Evolutionary conservation across 2,888 invertebrate species (phyloP), one percentile per base, ranked within the genome.

Genomic region (Drosophila flavopinicola): DNA sequence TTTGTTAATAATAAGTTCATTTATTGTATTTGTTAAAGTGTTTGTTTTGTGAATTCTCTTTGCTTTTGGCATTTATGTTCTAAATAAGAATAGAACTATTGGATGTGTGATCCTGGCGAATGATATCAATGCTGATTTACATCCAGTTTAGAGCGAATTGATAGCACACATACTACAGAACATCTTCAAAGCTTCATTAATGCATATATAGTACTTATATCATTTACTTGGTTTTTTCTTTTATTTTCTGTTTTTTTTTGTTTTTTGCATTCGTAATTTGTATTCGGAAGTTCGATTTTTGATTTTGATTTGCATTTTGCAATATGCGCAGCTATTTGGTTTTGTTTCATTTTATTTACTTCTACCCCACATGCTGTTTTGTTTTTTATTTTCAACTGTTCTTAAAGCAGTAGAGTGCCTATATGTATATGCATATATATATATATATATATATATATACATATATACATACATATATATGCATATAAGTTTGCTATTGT

Each of bases 201-300:
- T 63, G 29, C 33, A 9, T 27, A 32, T 59, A 44, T 27, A 27
- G n/a, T n/a, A n/a, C n/a, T n/a, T 3, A 10, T 23, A 38, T 15
- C 25, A 1, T 30, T 20, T 24, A 1, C 15, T 11, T 30, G 24
- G 6, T 13, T 9, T 1, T 17, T 9, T 35, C 9, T 48, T 10
- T 10, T 39, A 6, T 5, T 6, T 11, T 33, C n/a, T n/a, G n/a
- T 17, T 13, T 13, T 7, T n/a, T 39, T 25, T 3, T 20, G 6
- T 6, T 6, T 30, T 29, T 37, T 39, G 30, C 51, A 15, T 58
- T 63, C 25, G 42, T 35, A 67, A 48, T 58, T 65, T 44, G 29
- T 44, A 70, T 66, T 51, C 60, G 57, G 71, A 64, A 61, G 66
- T 76, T 67, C 56, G 68, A 72, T 56, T 78, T 58, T 70, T 59